phyloP scores from a whole-genome alignment of 2,113 vertebrate species.

The Rhynchomys soricoides region DNA sequence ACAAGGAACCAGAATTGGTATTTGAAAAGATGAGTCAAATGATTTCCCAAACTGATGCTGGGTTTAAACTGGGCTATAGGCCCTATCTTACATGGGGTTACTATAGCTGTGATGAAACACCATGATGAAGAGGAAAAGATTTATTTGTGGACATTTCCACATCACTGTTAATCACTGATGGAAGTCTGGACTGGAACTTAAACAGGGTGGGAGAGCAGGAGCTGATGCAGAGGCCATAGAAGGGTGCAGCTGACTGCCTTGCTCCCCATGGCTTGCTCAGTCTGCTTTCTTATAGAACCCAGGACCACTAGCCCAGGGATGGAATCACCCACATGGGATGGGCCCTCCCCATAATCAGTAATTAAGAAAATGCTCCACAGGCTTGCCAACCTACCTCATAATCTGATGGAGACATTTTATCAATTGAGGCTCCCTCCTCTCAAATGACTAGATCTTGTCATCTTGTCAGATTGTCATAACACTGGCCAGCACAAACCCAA shows the following conservation, averaged over 20 bases:
- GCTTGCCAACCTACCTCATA: neutral
- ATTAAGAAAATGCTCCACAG: neutral
- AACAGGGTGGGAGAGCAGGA: neutral
- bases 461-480: neutral
- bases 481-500: neutral
- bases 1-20: neutral
- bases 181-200: neutral
- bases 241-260: neutral
- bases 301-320: neutral
- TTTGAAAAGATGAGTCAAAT: neutral
- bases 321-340: neutral
- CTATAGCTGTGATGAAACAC: neutral
- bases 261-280: neutral
- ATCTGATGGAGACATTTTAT: neutral
- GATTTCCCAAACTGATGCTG: neutral
- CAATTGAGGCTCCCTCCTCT: neutral
- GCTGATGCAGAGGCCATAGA: neutral
- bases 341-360: neutral
- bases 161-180: neutral
- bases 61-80: neutral
- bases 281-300: neutral
- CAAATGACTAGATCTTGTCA: neutral
- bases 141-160: neutral
- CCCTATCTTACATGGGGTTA: neutral
- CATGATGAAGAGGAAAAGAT: neutral